phyloP scores from a whole-genome alignment of 2,888 invertebrate genomes.

The Epinotia bilunana region DNA sequence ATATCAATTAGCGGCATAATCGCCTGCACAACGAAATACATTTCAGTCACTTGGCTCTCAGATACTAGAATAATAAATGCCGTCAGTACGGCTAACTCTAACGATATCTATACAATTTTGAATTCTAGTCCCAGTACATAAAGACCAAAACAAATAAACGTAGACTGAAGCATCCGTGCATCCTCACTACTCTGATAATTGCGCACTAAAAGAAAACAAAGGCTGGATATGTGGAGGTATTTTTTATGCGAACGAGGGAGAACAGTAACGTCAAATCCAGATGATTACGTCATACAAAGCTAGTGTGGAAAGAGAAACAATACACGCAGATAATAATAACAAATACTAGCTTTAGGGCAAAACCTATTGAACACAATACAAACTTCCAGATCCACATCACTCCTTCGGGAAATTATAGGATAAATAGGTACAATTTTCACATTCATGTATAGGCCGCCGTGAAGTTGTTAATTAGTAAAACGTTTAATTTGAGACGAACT shows the following conservation, averaged over 20 bases:
- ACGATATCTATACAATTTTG: neutral
- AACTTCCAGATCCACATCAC: no score
- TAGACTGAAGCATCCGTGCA: neutral
- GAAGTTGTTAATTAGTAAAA: no score
- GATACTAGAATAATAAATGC: neutral
- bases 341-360: no score
- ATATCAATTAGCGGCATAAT: neutral
- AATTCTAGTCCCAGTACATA: neutral
- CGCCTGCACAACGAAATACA: neutral
- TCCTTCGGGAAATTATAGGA: no score
- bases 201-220: constrained; percentile 16
- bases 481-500: no score
- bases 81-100: neutral
- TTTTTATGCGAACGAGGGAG: constrained; percentile 15
- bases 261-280: constrained; percentile 36
- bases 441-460: no score
- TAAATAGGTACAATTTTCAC: no score
- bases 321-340: neutral
- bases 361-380: no score
- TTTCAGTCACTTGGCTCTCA: neutral
- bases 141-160: neutral
- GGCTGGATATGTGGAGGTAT: constrained; percentile 3
- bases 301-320: constrained; percentile 6
- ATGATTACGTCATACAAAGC: constrained; percentile 14
- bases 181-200: constrained; percentile 12